Evolutionary conservation across 2,797 vertebrate genomes (phyloP), one percentile per base, ranked within the genome.

Genomic region (Megalops cyprinoides): DNA sequence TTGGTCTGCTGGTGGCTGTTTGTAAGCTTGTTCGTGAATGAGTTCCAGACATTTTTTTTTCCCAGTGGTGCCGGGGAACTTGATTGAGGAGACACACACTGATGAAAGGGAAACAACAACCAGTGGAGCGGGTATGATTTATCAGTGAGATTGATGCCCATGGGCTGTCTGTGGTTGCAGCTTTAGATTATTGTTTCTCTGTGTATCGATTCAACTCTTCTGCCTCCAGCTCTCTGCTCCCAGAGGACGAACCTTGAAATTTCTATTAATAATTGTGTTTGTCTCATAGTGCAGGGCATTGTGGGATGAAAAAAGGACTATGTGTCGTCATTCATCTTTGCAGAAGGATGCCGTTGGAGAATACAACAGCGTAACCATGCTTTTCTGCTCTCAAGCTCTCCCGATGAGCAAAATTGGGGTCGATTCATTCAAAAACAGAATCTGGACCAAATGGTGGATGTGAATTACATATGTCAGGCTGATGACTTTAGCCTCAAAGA

Each of bases 311-410:
- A n/a, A 87, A 84, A 87, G 20, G 56, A 56, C 78, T 42, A 87
- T 88, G 85, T 84, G 87, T 79, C 77, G 85, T 84, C 86, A 86
- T 53, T 6, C 65, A 28, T 28, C 9, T 15, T 25, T 78, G 86
- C 83, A 82, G 85, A 83, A 51, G 71, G 76, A 77, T 91, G 90
- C 92, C 92, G 92, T 91, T 93, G 90, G 89, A 92, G 90, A 89
- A 86, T 87, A 84, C 65, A 80, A n/a, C n/a, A n/a, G n/a, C n/a
- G n/a, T n/a, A n/a, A n/a, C n/a, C n/a, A n/a, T n/a, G n/a, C n/a
- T n/a, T 94, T 93, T 94, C 91, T 93, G 91, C 91, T 94, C 92
- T 94, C 91, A 92, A 93, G 93, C 94, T 94, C 90, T 90, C 88
- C 84, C 55, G 89, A 90, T 93, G 65, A 85, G 90, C 92, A 93